Percentiles rank a stretch among this genome's conserved stretches.
Evolutionary conservation across 92 coral and sea anemone genomes (phyloP).

Genomic region (Paramuricea clavata): DNA sequence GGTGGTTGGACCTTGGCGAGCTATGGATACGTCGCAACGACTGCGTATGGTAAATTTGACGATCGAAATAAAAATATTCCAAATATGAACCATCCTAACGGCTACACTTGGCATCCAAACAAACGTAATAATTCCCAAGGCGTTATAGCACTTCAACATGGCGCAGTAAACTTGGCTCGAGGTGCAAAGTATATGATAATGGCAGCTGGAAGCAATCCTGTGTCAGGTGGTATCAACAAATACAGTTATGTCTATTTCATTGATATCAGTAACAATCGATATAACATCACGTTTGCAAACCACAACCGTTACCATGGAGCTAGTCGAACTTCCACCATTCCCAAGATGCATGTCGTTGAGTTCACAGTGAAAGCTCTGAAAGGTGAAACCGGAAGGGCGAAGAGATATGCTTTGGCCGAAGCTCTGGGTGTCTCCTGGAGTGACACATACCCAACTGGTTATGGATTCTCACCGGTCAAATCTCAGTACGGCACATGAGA

Average conservation of each 20-base stretch:
- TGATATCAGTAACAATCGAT: constrained; percentile 73
- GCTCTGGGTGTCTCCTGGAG: constrained; percentile 80
- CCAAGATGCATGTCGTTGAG: constrained; percentile 87
- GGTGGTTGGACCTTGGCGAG: constrained; percentile 71
- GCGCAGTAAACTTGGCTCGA: constrained; percentile 86
- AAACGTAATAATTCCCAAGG: constrained; percentile 76
- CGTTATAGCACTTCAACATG: constrained; percentile 74
- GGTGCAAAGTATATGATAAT: constrained; percentile 87
- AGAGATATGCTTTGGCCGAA: constrained; percentile 80
- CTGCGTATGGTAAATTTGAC: not conserved
- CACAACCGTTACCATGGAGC: constrained; percentile 86
- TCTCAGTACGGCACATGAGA: constrained; percentile 46
- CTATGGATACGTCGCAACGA: constrained; percentile 57
- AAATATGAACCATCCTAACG: constrained; percentile 93
- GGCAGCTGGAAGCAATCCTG: constrained; percentile 97
- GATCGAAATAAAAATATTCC: constrained; percentile 80
- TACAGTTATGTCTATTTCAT: constrained; percentile 82
- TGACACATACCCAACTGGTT: constrained; percentile 89
- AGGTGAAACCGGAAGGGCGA: constrained; percentile 83
- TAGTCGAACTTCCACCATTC: constrained; percentile 70
- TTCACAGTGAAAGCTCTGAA: constrained; percentile 87
- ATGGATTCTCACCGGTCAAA: constrained; percentile 79
- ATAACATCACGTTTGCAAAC: constrained; percentile 84
- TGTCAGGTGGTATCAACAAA: constrained; percentile 78
- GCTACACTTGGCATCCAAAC: constrained; percentile 89